Evolutionary conservation across 2,888 invertebrate genomes (phyloP).

Genomic region (Macaria liturata): DNA sequence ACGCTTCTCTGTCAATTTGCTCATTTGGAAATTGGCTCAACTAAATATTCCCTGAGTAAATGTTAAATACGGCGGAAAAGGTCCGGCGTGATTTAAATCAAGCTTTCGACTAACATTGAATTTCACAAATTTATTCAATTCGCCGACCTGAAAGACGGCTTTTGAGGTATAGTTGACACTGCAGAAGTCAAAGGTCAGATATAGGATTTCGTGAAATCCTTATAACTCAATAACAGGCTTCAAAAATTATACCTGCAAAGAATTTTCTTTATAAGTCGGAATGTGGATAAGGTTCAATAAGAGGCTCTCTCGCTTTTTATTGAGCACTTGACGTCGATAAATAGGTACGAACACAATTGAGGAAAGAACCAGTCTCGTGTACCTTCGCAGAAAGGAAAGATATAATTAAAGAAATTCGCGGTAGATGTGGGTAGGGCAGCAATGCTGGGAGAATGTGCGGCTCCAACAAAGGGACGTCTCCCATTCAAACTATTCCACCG

Average conservation of each 20-base stretch:
- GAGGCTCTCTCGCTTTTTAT: slow-evolving; percentile 18
- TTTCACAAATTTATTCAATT: slow-evolving; percentile 48
- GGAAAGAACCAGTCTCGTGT: slow-evolving; percentile 4
- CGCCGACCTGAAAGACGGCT: slow-evolving; percentile 45
- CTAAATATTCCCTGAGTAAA: slow-evolving; percentile 9
- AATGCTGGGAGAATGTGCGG: not conserved
- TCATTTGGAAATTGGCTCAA: slow-evolving; percentile 15
- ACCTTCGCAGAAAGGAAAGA: slow-evolving; percentile 6
- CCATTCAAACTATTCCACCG: no score
- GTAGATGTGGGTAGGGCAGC: not conserved
- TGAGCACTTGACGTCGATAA: slow-evolving; percentile 24
- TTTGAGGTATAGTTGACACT: slow-evolving; percentile 44
- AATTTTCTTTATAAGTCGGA: slow-evolving; percentile 19
- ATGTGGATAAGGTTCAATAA: slow-evolving; percentile 20
- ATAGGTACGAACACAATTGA: slow-evolving; percentile 20
- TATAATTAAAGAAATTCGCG: slow-evolving; percentile 11
- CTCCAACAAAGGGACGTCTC: no score
- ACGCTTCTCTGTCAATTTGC: slow-evolving; percentile 12
- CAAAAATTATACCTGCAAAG: slow-evolving; percentile 27
- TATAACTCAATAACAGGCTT: slow-evolving; percentile 45
- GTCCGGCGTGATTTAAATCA: slow-evolving; percentile 28
- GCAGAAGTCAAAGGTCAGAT: slow-evolving; percentile 41
- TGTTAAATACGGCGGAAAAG: slow-evolving; percentile 15
- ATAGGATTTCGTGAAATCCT: slow-evolving; percentile 37
- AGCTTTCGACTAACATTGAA: slow-evolving; percentile 35